Evolutionary conservation across 1,140 invertebrate species (phyloP).

Genomic region (Prorops nasuta): DNA sequence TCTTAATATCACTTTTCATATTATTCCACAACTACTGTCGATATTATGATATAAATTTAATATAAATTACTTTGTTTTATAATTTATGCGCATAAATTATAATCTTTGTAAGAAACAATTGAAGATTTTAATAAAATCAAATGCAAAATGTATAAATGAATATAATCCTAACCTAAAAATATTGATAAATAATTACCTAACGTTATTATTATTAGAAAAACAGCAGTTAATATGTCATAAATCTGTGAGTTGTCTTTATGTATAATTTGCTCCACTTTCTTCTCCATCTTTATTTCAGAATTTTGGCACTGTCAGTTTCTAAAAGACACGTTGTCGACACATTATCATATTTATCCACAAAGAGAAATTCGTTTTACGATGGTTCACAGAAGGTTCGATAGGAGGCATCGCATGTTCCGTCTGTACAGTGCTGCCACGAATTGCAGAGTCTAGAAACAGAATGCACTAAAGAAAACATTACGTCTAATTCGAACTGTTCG

Average conservation of each 20-base stretch:
- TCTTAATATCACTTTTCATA: slow-evolving; percentile 31
- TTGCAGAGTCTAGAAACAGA: too few relatives aligned
- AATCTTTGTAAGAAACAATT: background rate
- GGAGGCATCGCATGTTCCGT: too few relatives aligned
- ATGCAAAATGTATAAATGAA: slow-evolving; percentile 10
- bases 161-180: slow-evolving; percentile 25
- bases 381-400: too few relatives aligned
- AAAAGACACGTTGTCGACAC: too few relatives aligned
- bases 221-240: slow-evolving; percentile 51
- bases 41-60: slow-evolving; percentile 32
- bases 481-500: too few relatives aligned
- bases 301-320: too few relatives aligned
- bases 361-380: too few relatives aligned
- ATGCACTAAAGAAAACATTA: too few relatives aligned
- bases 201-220: slow-evolving; percentile 57
- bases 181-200: slow-evolving; percentile 51
- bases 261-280: slow-evolving; percentile 26
- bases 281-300: slow-evolving; percentile 43
- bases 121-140: slow-evolving; percentile 2
- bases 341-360: too few relatives aligned
- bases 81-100: background rate
- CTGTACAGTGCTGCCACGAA: too few relatives aligned
- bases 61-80: slow-evolving; percentile 11
- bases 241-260: slow-evolving; percentile 45
- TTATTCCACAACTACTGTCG: slow-evolving; percentile 36